phyloP scores from a whole-genome alignment of 2,113 vertebrate species.

The Seriola aureovittata region DNA sequence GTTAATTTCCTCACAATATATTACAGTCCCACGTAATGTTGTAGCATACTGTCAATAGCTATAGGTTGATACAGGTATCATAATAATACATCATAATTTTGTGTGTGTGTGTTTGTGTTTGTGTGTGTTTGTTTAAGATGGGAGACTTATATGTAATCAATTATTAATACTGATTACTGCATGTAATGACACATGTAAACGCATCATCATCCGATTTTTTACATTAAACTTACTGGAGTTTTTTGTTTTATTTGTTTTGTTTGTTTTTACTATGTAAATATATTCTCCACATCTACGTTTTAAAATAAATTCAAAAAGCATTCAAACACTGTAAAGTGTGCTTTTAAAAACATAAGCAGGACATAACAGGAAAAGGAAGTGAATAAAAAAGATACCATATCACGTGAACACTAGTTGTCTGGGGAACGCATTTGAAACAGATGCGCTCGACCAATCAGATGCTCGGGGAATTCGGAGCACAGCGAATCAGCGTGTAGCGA shows the following conservation, averaged over 20 bases:
- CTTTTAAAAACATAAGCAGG: background rate
- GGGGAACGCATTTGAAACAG: constrained; percentile 76
- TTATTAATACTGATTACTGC: too few relatives aligned
- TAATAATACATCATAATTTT: too few relatives aligned
- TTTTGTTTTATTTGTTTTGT: background rate
- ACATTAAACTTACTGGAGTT: background rate
- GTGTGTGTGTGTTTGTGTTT: background rate
- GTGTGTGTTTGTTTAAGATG: background rate
- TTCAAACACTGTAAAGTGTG: background rate
- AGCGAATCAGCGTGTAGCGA: constrained; percentile 77
- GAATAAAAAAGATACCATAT: background rate
- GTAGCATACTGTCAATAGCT: too few relatives aligned
- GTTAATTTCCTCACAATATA: too few relatives aligned
- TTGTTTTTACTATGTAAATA: background rate
- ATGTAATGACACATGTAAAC: too few relatives aligned
- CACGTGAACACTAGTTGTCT: constrained; percentile 67
- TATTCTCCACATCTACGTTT: background rate
- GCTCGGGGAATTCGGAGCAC: background rate
- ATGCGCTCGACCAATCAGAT: constrained; percentile 81
- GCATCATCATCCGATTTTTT: too few relatives aligned
- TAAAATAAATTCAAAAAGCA: background rate
- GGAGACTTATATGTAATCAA: too few relatives aligned
- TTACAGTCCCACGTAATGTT: too few relatives aligned
- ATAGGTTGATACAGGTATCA: too few relatives aligned
- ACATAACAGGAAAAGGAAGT: constrained; percentile 64